These are phyloP conservation scores for Eurystomus gularis DNA, from an alignment of 2,113 vertebrate species.

Conservation along the genomic window DNA sequence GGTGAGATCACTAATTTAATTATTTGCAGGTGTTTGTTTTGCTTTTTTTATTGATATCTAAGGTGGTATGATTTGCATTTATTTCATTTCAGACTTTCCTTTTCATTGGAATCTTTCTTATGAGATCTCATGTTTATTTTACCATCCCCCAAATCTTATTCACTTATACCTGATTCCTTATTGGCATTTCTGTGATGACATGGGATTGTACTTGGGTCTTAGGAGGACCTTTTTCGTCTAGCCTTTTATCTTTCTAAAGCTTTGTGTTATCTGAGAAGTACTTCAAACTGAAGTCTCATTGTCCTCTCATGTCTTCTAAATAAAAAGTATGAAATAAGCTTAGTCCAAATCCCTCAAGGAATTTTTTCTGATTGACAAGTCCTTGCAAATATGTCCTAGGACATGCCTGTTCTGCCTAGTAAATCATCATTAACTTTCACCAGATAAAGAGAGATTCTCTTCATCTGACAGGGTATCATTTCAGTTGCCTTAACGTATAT, in stretches of 20 bases:
- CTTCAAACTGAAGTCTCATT: not conserved
- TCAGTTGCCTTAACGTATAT: conserved; percentile 36
- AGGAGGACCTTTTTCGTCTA: conserved; percentile 10
- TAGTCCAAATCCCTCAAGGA: conserved; percentile 4
- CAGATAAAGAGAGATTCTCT: conserved; percentile 43
- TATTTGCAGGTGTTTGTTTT: not conserved
- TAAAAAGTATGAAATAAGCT: conserved; percentile 28
- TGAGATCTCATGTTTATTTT: not conserved
- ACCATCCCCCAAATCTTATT: not conserved
- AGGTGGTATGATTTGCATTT: not conserved
- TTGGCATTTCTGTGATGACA: conserved; percentile 9
- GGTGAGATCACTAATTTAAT: not conserved
- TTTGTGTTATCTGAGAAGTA: not conserved
- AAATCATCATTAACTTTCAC: conserved; percentile 57
- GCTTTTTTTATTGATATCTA: not conserved
- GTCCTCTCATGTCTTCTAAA: conserved; percentile 17
- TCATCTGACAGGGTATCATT: conserved; percentile 52
- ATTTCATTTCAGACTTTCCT: not conserved
- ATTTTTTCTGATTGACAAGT: conserved; percentile 44
- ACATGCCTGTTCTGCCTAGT: conserved; percentile 42
- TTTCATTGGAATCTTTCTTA: not conserved
- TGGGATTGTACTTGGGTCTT: not conserved
- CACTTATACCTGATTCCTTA: not conserved
- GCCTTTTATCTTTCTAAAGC: conserved; percentile 35
- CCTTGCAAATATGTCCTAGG: conserved; percentile 34